Percentiles rank a stretch among this genome's conserved stretches.
phyloP scores from a whole-genome alignment of 2,888 invertebrate species.

The Electrophaes corylata region DNA sequence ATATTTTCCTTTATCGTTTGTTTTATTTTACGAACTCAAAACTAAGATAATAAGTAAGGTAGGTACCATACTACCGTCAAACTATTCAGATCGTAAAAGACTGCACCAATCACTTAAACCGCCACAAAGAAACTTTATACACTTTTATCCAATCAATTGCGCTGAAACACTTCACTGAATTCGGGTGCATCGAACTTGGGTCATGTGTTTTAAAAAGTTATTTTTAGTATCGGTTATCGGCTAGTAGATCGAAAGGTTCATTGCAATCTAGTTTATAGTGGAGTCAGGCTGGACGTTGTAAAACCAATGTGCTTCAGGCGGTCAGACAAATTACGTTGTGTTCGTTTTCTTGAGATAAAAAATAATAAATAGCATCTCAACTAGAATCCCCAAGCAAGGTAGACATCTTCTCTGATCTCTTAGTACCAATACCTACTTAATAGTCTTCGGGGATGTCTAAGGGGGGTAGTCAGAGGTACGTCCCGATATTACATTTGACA shows the following conservation, averaged over 20 bases:
- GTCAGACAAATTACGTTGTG: too few species aligned
- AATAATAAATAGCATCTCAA: too few species aligned
- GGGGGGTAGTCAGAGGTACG: too few species aligned
- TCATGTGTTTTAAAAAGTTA: conserved; percentile 15
- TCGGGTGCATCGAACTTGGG: conserved; percentile 13
- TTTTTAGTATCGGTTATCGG: conserved; percentile 15
- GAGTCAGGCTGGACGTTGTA: neutral
- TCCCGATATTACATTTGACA: too few species aligned
- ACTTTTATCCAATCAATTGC: conserved; percentile 5
- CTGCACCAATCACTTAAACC: neutral
- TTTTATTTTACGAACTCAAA: too few species aligned
- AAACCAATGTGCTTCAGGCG: neutral
- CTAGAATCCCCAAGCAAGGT: too few species aligned
- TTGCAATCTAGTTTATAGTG: conserved; percentile 8
- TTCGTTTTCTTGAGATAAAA: too few species aligned
- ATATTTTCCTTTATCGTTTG: too few species aligned
- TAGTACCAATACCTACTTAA: too few species aligned
- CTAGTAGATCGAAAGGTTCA: conserved; percentile 4
- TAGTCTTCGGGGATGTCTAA: too few species aligned
- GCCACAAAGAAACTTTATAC: neutral
- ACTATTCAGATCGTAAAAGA: neutral
- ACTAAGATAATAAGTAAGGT: neutral
- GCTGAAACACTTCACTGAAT: conserved; percentile 12
- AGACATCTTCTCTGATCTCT: too few species aligned
- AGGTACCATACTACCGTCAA: neutral